Base-by-base conservation (phyloP, 2,797 vertebrate species). In the Enteromius treurensis region DNA sequence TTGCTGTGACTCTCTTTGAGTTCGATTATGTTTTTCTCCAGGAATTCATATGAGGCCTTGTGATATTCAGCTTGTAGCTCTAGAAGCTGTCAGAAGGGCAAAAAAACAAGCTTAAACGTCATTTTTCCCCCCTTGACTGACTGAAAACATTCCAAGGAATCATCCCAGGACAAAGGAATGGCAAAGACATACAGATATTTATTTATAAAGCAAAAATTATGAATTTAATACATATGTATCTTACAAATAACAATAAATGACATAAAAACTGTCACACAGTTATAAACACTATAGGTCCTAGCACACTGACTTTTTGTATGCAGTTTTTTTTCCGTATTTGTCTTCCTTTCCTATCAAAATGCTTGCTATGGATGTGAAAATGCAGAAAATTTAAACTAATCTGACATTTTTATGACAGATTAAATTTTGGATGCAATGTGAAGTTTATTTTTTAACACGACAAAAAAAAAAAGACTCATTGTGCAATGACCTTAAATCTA, bases 1-100 rank as follows among this genome's bases (percentile, higher is more conserved):
- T 93, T 90, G 78, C 86, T 91, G 80, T 95, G 92, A 84, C 92
- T 96, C 87, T 97, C 96, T 87, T 93, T 98, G 67, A 99, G 94
- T 87, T 98, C 97, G 0, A 86, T 93, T 86, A 99, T 95, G 83
- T 94, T 95, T 0, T 90, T 92, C 71, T 97, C 93, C 87, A 99
- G 91, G 0, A 96, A 97, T 75, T 91, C 93, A 32, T 96, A 92
- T 0, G 98, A 99, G 40, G 91, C 90, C 82, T 93, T 96, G 88
- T 99, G 97, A 89, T 97, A 96, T 40, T 98, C 96, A 1, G 97
- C 96, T 82, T 99, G 98, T 49, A 98, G 95, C 90, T 99, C 97
- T 58, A 99, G 90, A 67, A 99, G 93, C 98, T 99, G 40, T 4
- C 13, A 65, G 26, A 11, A 34, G n/a, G 45, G 32, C 14, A n/a